Conservation (phyloP, 2,797 vertebrate species). For the Antennarius maculatus region DNA sequence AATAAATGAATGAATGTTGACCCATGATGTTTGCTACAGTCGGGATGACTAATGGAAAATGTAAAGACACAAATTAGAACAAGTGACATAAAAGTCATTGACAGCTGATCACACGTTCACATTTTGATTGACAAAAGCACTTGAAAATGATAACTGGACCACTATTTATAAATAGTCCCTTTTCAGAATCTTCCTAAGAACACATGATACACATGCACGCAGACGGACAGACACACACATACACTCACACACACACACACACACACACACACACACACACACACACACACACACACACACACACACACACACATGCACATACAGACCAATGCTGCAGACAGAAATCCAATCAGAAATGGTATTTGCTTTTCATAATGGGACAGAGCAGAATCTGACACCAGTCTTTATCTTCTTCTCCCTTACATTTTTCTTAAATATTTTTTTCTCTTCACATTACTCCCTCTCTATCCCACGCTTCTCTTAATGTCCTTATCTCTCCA, state of each 20-base stretch:
- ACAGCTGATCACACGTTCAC: too few relatives aligned
- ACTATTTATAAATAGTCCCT: too few relatives aligned
- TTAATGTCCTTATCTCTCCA: constrained; percentile 12
- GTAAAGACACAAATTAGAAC: too few relatives aligned
- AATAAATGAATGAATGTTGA: too few relatives aligned
- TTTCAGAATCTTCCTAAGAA: neutral
- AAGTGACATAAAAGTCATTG: too few relatives aligned
- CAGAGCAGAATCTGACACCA: constrained; percentile 30
- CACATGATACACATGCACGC: neutral
- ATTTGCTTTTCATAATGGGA: constrained; percentile 38
- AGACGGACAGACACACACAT: neutral
- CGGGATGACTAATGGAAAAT: too few relatives aligned
- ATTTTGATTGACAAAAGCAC: too few relatives aligned
- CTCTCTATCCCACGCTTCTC: constrained; percentile 9
- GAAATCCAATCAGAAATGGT: constrained; percentile 43
- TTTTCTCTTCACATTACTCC: constrained; percentile 10
- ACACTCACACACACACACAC: neutral
- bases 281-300: neutral
- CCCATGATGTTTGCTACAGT: too few relatives aligned
- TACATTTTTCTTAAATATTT: constrained; percentile 23
- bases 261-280: neutral
- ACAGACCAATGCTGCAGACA: constrained; percentile 15
- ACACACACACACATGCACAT: constrained; percentile 1
- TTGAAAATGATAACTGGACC: too few relatives aligned
- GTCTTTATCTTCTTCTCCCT: constrained; percentile 13